Evolutionary conservation across 2,888 invertebrate species (phyloP).

Genomic region (Eupithecia vulgata): DNA sequence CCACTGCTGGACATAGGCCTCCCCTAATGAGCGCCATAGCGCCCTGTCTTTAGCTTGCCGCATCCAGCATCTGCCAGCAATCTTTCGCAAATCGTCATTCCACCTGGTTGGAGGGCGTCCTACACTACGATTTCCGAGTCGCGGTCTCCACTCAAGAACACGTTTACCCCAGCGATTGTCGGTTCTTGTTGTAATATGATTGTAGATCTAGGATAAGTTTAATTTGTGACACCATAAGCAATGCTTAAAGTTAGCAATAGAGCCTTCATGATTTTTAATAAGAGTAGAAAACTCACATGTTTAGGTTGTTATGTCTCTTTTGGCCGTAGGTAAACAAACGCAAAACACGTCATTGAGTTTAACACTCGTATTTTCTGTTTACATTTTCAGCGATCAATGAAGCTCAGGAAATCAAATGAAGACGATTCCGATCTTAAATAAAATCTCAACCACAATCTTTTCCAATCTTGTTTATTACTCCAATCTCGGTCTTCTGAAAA

Average conservation of each 20-base stretch:
- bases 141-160: too few species aligned
- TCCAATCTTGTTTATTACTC: slow-evolving; percentile 9
- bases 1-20: too few species aligned
- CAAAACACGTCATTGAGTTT: background rate
- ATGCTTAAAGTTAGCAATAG: background rate
- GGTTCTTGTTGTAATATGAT: too few species aligned
- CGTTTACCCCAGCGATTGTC: too few species aligned
- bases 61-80: too few species aligned
- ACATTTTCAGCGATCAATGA: slow-evolving; percentile 7
- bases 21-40: too few species aligned
- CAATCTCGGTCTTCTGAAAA: slow-evolving; percentile 3
- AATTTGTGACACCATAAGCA: background rate
- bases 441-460: slow-evolving; percentile 16
- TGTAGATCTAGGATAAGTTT: background rate
- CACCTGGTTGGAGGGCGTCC: too few species aligned
- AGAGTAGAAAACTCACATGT: background rate
- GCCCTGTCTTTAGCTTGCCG: too few species aligned
- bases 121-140: too few species aligned
- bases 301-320: background rate
- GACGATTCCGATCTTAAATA: slow-evolving; percentile 8
- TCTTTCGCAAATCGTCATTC: too few species aligned
- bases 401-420: slow-evolving; percentile 11
- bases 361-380: slow-evolving; percentile 6
- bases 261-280: background rate
- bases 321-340: background rate